phyloP scores from a whole-genome alignment of 2,888 invertebrate species.

The Coenonympha glycerion region DNA sequence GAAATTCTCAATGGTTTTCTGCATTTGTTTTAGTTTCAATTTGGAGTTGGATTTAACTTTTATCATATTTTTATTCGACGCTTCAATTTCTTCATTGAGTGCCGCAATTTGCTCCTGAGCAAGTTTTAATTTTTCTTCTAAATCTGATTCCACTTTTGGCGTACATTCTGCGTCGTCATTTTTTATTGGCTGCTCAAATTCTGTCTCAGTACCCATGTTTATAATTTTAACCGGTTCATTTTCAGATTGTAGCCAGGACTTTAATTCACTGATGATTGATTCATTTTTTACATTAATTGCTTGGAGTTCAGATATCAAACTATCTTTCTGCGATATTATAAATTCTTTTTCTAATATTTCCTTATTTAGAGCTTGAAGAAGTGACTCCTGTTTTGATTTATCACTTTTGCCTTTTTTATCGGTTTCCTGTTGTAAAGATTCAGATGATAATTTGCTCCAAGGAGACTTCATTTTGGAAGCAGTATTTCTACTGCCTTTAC shows the following conservation, averaged over 20 bases:
- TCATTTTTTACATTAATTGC: slow-evolving; percentile 34
- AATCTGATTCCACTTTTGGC: slow-evolving; percentile 32
- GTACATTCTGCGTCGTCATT: slow-evolving; percentile 18
- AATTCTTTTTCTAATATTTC: slow-evolving; percentile 68
- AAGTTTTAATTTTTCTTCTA: slow-evolving; percentile 62
- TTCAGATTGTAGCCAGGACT: slow-evolving; percentile 26
- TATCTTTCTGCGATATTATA: slow-evolving; percentile 61
- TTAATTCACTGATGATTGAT: slow-evolving; percentile 34
- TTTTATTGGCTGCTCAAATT: slow-evolving; percentile 24
- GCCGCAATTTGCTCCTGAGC: slow-evolving; percentile 65
- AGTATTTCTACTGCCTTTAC: slow-evolving; percentile 61
- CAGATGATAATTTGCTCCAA: slow-evolving; percentile 62
- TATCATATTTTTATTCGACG: slow-evolving; percentile 84
- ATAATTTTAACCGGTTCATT: slow-evolving; percentile 33
- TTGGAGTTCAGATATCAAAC: slow-evolving; percentile 54
- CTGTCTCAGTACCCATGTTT: slow-evolving; percentile 47
- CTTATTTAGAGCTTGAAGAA: slow-evolving; percentile 67
- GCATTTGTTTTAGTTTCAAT: slow-evolving; percentile 83
- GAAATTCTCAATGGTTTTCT: slow-evolving; percentile 82
- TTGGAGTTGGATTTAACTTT: slow-evolving; percentile 84
- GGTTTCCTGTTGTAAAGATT: slow-evolving; percentile 53
- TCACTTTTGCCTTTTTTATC: slow-evolving; percentile 62
- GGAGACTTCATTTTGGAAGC: slow-evolving; percentile 65
- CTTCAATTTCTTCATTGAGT: slow-evolving; percentile 82
- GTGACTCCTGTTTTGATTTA: slow-evolving; percentile 50